phyloP scores from a whole-genome alignment of 2,797 vertebrate species.

The Psittacula echo region DNA sequence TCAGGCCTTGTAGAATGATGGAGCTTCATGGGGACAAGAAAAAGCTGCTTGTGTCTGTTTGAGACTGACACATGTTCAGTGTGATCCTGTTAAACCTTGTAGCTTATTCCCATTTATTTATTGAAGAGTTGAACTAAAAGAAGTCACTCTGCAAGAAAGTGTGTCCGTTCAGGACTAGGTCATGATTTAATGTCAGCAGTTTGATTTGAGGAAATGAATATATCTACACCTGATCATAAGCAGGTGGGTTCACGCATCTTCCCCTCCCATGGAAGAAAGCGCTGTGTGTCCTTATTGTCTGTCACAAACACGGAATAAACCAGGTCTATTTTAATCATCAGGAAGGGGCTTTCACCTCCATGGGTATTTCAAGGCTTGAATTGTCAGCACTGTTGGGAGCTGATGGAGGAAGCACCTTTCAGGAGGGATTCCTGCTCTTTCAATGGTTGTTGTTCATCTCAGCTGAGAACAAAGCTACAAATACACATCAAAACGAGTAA shows the following conservation, averaged over 20 bases:
- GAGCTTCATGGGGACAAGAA: neutral
- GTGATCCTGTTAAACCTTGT: neutral
- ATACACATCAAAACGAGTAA: neutral
- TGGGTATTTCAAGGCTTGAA: neutral
- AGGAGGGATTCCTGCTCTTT: neutral
- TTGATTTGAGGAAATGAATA: neutral
- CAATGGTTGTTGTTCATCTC: neutral
- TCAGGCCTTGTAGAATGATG: neutral
- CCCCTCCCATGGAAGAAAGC: neutral
- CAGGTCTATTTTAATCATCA: neutral
- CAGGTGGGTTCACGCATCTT: neutral
- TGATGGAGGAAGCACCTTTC: neutral
- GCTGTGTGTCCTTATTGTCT: neutral
- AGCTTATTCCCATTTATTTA: neutral
- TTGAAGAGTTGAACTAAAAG: neutral
- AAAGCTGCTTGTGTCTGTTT: neutral
- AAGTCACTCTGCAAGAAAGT: neutral
- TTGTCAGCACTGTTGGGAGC: neutral
- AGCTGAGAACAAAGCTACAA: neutral
- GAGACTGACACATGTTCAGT: neutral
- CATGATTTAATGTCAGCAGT: neutral
- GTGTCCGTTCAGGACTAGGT: neutral
- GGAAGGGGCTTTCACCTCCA: neutral
- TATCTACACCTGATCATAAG: neutral
- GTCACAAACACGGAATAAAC: neutral